Evolutionary conservation across 2,113 vertebrate species (phyloP), one percentile per base, ranked within the genome.

Genomic region (Serilophus lunatus): DNA sequence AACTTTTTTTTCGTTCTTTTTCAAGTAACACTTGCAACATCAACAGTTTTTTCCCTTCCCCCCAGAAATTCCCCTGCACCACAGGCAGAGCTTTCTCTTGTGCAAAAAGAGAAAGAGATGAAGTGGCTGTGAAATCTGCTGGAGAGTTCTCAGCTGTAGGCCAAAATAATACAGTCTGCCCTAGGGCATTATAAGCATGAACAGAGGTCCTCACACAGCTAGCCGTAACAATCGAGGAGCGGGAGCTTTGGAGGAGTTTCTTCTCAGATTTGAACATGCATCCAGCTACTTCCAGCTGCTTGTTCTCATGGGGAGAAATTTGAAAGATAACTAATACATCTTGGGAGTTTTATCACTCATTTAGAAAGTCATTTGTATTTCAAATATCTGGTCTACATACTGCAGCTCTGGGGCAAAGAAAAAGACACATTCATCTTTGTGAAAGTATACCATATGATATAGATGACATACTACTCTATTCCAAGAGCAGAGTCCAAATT

Each of bases 11-110:
- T 54, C 31, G 29, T 93, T 93, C 90, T 72, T 85, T 94, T 92
- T 90, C 68, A 78, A 93, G 79, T 86, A 75, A 57, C 54, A 70
- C 86, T 83, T 95, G 88, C 91, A 69, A 42, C 45, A 74, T 90
- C 64, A 26, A 47, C 81, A 90, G 42, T 93, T 97, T 94, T 61
- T 71, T 93, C 7, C 33, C 40, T 90, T 85, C 90, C 36, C 42
- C 88, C 9, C 75, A 96, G 54, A 95, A 96, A 92, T 88, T 22
- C 86, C 85, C 86, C 54, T 75, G 38, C 14, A 74, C 78, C 63
- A 8, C 42, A 80, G 54, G 91, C 68, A 64, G 45, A 91, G 47
- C 71, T 95, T 95, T 94, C 79, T 82, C 74, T 75, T 14, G 19
- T 76, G 53, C 81, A 33, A 54, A 91, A 95, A 82, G 84, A 76